Base-by-base conservation (phyloP, 1,140 invertebrate species). In the Pemphigus obesinymphae region DNA sequence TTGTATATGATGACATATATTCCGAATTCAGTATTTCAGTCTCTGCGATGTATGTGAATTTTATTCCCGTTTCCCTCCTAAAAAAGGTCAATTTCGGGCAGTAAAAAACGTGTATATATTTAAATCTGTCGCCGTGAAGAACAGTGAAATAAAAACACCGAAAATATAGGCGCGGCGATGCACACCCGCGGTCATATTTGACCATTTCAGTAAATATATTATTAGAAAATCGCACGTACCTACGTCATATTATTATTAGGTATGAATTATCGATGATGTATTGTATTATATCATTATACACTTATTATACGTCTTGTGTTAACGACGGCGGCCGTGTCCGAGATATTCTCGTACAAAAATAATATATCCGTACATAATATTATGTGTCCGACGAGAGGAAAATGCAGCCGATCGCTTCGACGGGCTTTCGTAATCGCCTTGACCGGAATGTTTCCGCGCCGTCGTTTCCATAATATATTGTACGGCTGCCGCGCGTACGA, bases 341-440 rank as follows among this genome's bases (percentile, higher is more conserved):
- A 55, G 50, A 76, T 76, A 34, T 29, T 34, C 73, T 29, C 20
- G 17, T 29, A 48, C 55, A n/a, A n/a, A n/a, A n/a, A n/a, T n/a
- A n/a, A n/a, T n/a, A n/a, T n/a, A n/a, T n/a, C n/a, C n/a, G n/a
- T n/a, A 29, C 17, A 13, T 31, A 11, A 61, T 3, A 61, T 2
- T 17, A 26, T 40, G n/a, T 40, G 48, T 58, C 50, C 31, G 48
- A 40, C 20, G 20, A 40, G 43, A 73, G n/a, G 26, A 72, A 72
- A 72, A 11, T 48, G 70, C 40, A 31, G 70, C 43, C 26, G 63
- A 15, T 31, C 43, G 17, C 29, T n/a, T 4, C 15, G 53, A 26
- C 17, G 29, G 15, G 8, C n/a, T 61, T 63, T 80, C 75, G 50
- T 50, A 80, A 43, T 80, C 55, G 40, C 76, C 76, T 80, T 80